Base-by-base conservation (phyloP, 2,888 invertebrate genomes). In the Chydorus sphaericus region DNA sequence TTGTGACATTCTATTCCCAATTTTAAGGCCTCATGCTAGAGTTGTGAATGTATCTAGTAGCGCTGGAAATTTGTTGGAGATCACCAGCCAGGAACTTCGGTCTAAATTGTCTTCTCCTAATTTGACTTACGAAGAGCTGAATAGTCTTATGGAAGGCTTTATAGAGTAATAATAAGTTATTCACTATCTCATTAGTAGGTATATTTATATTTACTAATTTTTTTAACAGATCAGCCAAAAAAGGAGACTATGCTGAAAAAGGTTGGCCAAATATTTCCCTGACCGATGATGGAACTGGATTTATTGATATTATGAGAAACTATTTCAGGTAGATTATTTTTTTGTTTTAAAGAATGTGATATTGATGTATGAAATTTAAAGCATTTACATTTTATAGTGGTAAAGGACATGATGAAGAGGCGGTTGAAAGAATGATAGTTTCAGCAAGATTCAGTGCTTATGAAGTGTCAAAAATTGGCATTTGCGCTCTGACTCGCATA, bases 31-130 rank as follows among this genome's bases (percentile, higher is more conserved):
- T 39, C 77, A 83, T 63, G 83, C 83, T 0, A 76, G 82, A 64
- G 85, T 88, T 10, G 80, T 86, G 0, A 84, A 86, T 63, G 71
- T 88, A 0, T 84, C 85, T 0, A 85, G 85, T 60, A 76, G 78
- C 5, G 74, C 75, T 14, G 85, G 84, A 1, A 75, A 79, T 54
- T 67, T 83, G 39, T 71, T 74, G 1, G 72, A 73, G 3, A 79
- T 85, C 60, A 77, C 79, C 49, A 76, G 76, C 52, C 71, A 75
- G 62, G 69, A 70, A 8, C 69, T 82, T 10, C 74, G 75, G 60
- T 69, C 68, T 49, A 75, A 73, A 66, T 74, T 85, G 3, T 71
- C 75, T 48, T 69, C 77, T 65, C 67, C 75, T 1, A 69, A 69
- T 16, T 66, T 84, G 20, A 79, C 77, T 1, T 75, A 80, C 65